phyloP scores from a whole-genome alignment of 2,888 invertebrate genomes.

The Sepioteuthis lessoniana region DNA sequence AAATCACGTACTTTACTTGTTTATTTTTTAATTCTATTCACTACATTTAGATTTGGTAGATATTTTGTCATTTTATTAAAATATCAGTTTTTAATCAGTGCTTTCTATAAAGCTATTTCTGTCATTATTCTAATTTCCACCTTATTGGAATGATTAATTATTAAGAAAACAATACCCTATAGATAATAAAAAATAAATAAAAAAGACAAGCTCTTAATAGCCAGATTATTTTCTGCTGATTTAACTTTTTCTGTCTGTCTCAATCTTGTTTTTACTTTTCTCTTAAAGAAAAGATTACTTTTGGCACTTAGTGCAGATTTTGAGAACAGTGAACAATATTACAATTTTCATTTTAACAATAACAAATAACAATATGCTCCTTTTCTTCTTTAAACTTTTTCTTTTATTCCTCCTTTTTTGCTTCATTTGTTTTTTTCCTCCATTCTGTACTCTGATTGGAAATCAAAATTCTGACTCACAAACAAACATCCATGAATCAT shows the following conservation, averaged over 20 bases:
- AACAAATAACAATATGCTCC: not conserved
- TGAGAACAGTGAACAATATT: not conserved
- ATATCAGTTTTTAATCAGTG: too few relatives aligned
- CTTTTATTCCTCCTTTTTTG: not conserved
- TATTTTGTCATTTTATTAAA: too few relatives aligned
- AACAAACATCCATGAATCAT: not conserved
- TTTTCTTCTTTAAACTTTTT: not conserved
- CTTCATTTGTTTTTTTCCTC: not conserved
- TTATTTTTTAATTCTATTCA: too few relatives aligned
- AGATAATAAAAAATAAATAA: too few relatives aligned
- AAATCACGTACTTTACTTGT: too few relatives aligned
- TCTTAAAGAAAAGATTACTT: not conserved
- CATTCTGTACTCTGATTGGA: not conserved
- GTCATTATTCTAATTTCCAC: too few relatives aligned
- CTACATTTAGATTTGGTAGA: too few relatives aligned
- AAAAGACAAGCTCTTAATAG: too few relatives aligned
- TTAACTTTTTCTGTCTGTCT: not conserved
- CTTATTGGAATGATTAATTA: too few relatives aligned
- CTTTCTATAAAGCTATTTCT: too few relatives aligned
- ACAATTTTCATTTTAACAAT: not conserved
- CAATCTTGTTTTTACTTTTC: not conserved
- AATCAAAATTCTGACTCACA: conserved; percentile 6
- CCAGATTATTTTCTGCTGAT: not conserved
- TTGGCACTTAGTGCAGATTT: not conserved
- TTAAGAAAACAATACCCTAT: too few relatives aligned